phyloP scores from a whole-genome alignment of 2,888 invertebrate species.

The Antheraea assamensis region DNA sequence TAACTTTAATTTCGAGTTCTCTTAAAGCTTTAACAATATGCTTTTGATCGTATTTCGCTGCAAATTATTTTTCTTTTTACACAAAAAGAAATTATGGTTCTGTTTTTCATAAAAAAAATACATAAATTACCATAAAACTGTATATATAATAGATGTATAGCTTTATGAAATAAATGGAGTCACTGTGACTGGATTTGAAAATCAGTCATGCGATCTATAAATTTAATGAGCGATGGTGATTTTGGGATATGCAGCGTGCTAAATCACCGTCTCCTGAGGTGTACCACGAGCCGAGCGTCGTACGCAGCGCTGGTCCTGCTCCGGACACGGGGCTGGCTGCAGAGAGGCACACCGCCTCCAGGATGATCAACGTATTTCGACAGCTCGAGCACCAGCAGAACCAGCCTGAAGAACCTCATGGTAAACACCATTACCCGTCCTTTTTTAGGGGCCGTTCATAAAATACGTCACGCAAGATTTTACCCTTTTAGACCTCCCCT shows the following conservation, averaged over 20 bases:
- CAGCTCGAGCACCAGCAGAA: conserved; percentile 90
- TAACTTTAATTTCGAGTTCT: too few species aligned
- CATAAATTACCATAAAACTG: too few species aligned
- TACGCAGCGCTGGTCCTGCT: conserved; percentile 83
- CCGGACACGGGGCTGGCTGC: conserved; percentile 75
- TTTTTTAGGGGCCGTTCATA: too few species aligned
- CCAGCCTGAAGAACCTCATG: conserved; percentile 78
- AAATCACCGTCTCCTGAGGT: conserved; percentile 88
- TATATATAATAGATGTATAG: too few species aligned
- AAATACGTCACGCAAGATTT: too few species aligned
- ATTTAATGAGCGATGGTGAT: not conserved
- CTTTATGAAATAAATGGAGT: not conserved
- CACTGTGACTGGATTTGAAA: not conserved
- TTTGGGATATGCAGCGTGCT: conserved; percentile 46
- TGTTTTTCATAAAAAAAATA: too few species aligned
- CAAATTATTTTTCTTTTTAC: too few species aligned
- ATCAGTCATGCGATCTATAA: too few species aligned
- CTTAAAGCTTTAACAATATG: too few species aligned
- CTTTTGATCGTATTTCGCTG: too few species aligned
- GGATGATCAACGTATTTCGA: conserved; percentile 94
- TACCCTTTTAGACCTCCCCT: too few species aligned
- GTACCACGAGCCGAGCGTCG: conserved; percentile 88
- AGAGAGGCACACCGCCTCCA: conserved; percentile 88
- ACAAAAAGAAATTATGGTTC: too few species aligned
- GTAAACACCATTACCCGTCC: conserved; percentile 31